These are phyloP conservation scores for Cheiracanthium punctorium DNA, from an alignment of 2,888 invertebrate genomes.

Conservation along the genomic window DNA sequence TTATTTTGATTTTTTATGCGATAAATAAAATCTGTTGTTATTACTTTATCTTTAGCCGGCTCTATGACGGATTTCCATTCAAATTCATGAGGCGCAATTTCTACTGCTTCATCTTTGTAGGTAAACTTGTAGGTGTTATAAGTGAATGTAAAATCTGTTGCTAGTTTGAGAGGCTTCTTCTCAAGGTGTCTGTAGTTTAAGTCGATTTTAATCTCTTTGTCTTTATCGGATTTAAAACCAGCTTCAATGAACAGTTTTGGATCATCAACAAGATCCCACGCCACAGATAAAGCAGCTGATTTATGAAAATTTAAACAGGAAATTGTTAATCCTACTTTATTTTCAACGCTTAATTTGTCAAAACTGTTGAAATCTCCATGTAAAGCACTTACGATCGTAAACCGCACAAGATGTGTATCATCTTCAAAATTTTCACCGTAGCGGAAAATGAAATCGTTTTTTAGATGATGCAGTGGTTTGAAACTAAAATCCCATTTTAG, in stretches of 20 bases:
- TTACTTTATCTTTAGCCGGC: constrained; percentile 16
- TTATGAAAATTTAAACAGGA: constrained; percentile 53
- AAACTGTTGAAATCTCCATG: constrained; percentile 47
- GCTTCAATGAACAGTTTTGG: constrained; percentile 40
- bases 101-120: constrained; percentile 32
- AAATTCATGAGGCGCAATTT: constrained; percentile 33
- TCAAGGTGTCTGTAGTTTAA: constrained; percentile 30
- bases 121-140: constrained; percentile 24
- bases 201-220: constrained; percentile 28
- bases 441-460: constrained; percentile 48
- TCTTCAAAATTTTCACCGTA: constrained; percentile 61
- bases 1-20: constrained; percentile 38
- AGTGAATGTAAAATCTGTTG: constrained; percentile 22
- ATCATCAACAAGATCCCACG: constrained; percentile 47
- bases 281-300: constrained; percentile 20
- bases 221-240: constrained; percentile 30
- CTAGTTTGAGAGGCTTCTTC: constrained; percentile 26
- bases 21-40: constrained; percentile 45
- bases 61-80: constrained; percentile 34
- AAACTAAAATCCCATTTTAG: constrained; percentile 60
- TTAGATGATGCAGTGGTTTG: constrained; percentile 38
- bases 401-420: constrained; percentile 36
- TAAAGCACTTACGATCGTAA: constrained; percentile 23
- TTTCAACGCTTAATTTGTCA: constrained; percentile 44
- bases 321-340: constrained; percentile 50